Base-by-base conservation (phyloP, 2,888 invertebrate genomes). In the Campopleginae sp. region DNA sequence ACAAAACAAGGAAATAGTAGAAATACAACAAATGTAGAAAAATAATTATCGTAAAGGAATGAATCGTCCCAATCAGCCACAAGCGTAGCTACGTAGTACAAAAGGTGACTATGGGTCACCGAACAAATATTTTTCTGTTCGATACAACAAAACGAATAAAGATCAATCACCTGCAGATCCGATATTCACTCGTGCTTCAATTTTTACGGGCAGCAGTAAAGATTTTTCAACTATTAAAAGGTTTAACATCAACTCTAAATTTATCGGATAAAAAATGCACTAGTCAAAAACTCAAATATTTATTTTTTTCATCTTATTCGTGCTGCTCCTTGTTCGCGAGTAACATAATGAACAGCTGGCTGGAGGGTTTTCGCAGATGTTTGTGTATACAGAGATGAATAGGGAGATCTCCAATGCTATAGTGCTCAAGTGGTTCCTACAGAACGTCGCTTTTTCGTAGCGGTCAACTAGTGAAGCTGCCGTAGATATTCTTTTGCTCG, bases 231-330 rank as follows among this genome's bases (percentile, higher is more conserved):
- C 54, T 44, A n/a, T 27, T 46, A 17, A 33, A 48, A 51, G 77
- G 38, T 58, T 58, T n/a, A 44, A 14, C 27, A 76, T 17, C 4
- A 46, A 66, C 65, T 77, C 48, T 27, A 31, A 31, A 72, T 33
- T 71, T 51, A 19, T 63, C 23, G 17, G 33, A 46, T 48, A 23
- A 42, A 51, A 70, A 17, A 63, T 61, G 33, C 48, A 31, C 46
- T 48, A 46, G 78, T 78, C 78, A 72, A 66, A 82, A 68, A 23
- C 17, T 27, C 8, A 66, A 72, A 72, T 82, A 72, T 72, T 71
- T 82, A 77, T 72, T 48, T 82, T 75, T 65, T 74, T 82, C 78
- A 78, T 78, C 61, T 61, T 77, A 66, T 78, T 68, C 51, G 65
- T 44, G 54, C 58, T 82, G 66, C 38, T 61, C 27, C 51, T 27